Base-by-base conservation (phyloP, 2,888 invertebrate genomes). In the Amiota minor region DNA sequence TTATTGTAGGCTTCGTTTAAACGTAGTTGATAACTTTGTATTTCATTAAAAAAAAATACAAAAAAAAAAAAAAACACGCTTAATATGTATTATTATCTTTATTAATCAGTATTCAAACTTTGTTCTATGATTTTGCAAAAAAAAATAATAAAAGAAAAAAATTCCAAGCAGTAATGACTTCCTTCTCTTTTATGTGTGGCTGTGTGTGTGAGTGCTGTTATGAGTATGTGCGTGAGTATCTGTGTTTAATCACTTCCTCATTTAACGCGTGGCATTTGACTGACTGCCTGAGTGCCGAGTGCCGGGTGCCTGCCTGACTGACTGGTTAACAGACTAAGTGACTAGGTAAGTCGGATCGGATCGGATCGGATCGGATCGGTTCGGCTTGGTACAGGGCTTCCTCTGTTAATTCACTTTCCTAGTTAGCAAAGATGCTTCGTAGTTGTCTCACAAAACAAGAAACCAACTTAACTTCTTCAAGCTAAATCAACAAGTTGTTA, bases 161-260 rank as follows among this genome's bases (percentile, higher is more conserved):
- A 56, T 56, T 65, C 47, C 35, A n/a, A 65, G 18, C 65, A 65
- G 47, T 65, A 47, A 47, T 47, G 65, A 83, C 86, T 86, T 83
- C 86, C 83, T 86, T 80, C 84, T 82, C 77, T 76, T 79, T 35
- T 35, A 35, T 35, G 35, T 35, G 35, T 35, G 6, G 2, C 4
- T 35, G 35, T 35, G 35, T 35, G 35, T 35, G 35, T 35, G 6
- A 1, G 2, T 35, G 6, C 6, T 35, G 2, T 3, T 35, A 35
- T 35, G 35, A 35, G 35, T 35, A 35, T 35, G 6, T 35, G 35
- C 2, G 35, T 35, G 2, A 35, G 35, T 35, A 35, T 35, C 35
- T 35, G 72, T 75, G 72, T 74, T 23, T 85, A 83, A 85, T 86
- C 82, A 85, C 83, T 83, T 83, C 86, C 86, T 85, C 86, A 80